A percentile compares a stretch with the other conserved stretches of the same genome.
phyloP scores from a whole-genome alignment of 2,797 vertebrate genomes.

The Hyperoplus lanceolatus region DNA sequence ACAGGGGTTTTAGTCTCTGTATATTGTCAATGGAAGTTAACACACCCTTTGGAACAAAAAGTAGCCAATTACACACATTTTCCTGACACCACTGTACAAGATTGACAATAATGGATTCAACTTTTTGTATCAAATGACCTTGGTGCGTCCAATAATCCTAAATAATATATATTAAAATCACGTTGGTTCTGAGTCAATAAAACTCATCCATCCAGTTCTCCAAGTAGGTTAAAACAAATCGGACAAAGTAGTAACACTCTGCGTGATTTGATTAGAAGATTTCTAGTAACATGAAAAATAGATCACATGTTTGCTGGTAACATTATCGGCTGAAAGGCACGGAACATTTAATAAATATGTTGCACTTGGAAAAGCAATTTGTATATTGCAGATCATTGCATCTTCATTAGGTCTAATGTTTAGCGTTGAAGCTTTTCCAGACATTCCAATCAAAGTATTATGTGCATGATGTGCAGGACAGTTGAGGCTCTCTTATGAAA shows the following conservation, averaged over 20 bases:
- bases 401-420: background rate
- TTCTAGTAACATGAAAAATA: background rate
- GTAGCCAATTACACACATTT: background rate
- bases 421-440: background rate
- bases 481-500: background rate
- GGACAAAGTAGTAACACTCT: too few species aligned
- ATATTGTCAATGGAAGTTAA: conserved; percentile 3
- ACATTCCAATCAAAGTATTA: conserved; percentile 5
- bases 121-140: background rate
- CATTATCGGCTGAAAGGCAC: background rate
- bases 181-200: background rate
- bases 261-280: too few species aligned
- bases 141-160: background rate
- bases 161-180: background rate
- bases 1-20: background rate
- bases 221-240: conserved; percentile 58
- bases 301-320: too few species aligned
- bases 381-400: background rate
- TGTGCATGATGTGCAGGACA: conserved; percentile 10
- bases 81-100: background rate
- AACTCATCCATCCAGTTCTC: conserved; percentile 4
- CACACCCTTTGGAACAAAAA: background rate
- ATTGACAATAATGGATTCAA: background rate
- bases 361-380: background rate
- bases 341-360: background rate